Evolutionary conservation across 2,888 invertebrate genomes (phyloP).

Genomic region (Acheta domesticus): DNA sequence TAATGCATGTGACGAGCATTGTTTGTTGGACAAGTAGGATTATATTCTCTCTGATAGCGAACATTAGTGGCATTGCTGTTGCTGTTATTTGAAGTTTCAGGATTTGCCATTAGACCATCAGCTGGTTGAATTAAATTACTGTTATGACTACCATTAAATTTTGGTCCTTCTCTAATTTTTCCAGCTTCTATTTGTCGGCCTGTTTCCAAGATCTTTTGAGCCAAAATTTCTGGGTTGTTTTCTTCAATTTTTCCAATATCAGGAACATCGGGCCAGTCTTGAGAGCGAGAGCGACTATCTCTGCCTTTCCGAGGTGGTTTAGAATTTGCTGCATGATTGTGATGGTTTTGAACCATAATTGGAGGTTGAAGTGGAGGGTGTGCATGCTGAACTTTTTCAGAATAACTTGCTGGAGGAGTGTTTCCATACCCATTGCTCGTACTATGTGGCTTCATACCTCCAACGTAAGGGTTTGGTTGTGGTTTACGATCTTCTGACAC

Average conservation of each 20-base stretch:
- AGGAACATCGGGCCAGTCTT: slow-evolving; percentile 89
- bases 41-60: slow-evolving; percentile 21
- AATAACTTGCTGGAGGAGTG: neutral
- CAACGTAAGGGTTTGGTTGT: slow-evolving; percentile 38
- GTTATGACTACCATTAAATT: slow-evolving; percentile 34
- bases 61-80: slow-evolving; percentile 19
- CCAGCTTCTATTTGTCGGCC: slow-evolving; percentile 86
- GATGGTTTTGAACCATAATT: slow-evolving; percentile 11
- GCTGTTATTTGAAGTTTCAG: slow-evolving; percentile 22
- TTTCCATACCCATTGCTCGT: neutral
- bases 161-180: slow-evolving; percentile 47
- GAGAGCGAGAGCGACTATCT: slow-evolving; percentile 75
- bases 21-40: neutral
- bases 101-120: slow-evolving; percentile 19
- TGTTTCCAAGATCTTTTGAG: slow-evolving; percentile 85
- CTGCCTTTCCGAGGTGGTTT: slow-evolving; percentile 57
- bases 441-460: neutral
- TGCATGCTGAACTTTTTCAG: slow-evolving; percentile 33
- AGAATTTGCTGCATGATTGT: slow-evolving; percentile 25
- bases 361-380: slow-evolving; percentile 31
- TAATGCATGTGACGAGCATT: neutral
- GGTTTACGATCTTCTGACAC: slow-evolving; percentile 63
- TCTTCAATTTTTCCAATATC: slow-evolving; percentile 88
- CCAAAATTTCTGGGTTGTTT: slow-evolving; percentile 84
- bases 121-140: neutral